Evolutionary conservation across 1,140 invertebrate genomes (phyloP).

Genomic region (Rhynchophorus ferrugineus): DNA sequence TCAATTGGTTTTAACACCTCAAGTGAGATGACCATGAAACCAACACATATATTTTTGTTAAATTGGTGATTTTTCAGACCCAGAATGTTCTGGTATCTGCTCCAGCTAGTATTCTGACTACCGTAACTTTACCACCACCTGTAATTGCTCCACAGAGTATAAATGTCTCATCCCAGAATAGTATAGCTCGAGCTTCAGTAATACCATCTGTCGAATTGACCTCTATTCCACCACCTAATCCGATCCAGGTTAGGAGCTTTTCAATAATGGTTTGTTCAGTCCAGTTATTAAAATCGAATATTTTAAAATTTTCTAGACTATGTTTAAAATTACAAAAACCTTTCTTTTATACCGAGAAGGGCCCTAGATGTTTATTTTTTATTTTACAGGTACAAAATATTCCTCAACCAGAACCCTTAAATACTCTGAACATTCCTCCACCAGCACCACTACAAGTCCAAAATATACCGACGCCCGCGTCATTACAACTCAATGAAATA

Average conservation of each 20-base stretch:
- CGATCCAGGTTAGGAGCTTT: constrained; percentile 33
- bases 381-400: constrained; percentile 15
- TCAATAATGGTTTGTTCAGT: background rate
- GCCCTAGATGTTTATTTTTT: constrained; percentile 1
- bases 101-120: constrained; percentile 29
- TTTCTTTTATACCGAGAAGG: too few relatives aligned
- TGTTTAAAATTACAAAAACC: too few relatives aligned
- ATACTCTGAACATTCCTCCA: constrained; percentile 41
- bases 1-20: constrained; percentile 19
- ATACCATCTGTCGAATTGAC: constrained; percentile 31
- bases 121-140: constrained; percentile 39
- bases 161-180: constrained; percentile 4
- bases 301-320: background rate
- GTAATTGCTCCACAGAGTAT: constrained; percentile 13
- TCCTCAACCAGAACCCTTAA: constrained; percentile 31
- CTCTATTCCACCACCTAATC: constrained; percentile 39
- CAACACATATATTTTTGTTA: too few relatives aligned
- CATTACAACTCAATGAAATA: constrained; percentile 38
- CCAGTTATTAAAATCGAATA: background rate
- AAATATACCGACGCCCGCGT: constrained; percentile 45
- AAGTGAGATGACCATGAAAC: too few relatives aligned
- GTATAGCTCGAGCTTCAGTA: constrained; percentile 17
- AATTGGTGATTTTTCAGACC: too few relatives aligned
- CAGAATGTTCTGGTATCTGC: constrained; percentile 27
- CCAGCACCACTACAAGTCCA: constrained; percentile 45